A percentile compares a stretch with the other conserved stretches of the same genome.
These are phyloP conservation scores for Mesitornis unicolor DNA, from an alignment of 2,113 vertebrate genomes.

Conservation along the genomic window DNA sequence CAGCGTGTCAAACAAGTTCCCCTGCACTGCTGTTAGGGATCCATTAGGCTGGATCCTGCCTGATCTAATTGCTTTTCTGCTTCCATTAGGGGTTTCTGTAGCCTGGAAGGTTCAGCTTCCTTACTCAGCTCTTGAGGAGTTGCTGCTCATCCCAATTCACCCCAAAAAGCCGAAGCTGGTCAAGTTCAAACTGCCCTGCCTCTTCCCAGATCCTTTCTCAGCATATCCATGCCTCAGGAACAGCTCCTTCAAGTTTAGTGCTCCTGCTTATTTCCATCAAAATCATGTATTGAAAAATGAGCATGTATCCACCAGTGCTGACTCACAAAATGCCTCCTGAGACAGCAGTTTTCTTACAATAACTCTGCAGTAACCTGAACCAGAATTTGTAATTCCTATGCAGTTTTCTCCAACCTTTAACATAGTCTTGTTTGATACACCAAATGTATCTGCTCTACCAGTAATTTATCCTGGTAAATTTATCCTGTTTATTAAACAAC, in stretches of 20 bases:
- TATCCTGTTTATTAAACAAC: background rate
- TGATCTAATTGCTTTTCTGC: background rate
- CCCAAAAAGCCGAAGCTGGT: background rate
- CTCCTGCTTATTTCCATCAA: background rate
- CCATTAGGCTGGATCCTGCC: no score
- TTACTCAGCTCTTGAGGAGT: background rate
- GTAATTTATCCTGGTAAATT: background rate
- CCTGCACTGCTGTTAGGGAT: no score
- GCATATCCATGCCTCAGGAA: background rate
- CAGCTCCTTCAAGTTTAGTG: background rate
- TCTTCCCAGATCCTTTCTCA: background rate
- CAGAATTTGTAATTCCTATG: background rate
- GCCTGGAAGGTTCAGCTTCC: background rate
- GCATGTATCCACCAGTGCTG: background rate
- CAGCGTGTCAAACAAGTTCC: background rate
- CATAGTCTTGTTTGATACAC: background rate
- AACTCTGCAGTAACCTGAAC: background rate
- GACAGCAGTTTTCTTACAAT: background rate
- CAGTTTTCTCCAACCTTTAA: background rate
- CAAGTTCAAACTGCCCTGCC: background rate
- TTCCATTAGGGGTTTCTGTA: no score
- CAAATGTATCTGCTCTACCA: background rate
- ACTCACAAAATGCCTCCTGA: background rate
- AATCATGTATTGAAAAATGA: background rate
- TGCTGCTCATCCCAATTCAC: background rate